Evolutionary conservation across 2,113 vertebrate species (phyloP).

Genomic region (Marcusenius ussheri): DNA sequence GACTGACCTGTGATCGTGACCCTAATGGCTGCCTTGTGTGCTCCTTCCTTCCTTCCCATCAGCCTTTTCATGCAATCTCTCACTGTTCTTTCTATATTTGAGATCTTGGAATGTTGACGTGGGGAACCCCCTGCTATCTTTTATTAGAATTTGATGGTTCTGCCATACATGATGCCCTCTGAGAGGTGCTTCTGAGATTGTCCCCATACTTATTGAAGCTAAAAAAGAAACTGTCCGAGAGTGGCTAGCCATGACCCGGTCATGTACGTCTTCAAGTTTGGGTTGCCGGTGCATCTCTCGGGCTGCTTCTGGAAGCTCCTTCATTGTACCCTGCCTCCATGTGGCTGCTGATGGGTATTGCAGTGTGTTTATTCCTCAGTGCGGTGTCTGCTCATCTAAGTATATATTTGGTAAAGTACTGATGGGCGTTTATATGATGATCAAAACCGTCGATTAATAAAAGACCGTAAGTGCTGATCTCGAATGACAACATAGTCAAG

Average conservation of each 20-base stretch:
- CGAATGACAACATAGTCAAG: conserved; percentile 10
- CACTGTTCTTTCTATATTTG: background rate
- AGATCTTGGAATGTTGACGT: background rate
- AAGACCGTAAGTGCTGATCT: conserved; percentile 27
- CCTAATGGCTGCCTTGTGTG: background rate
- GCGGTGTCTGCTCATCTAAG: background rate
- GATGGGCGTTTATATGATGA: background rate
- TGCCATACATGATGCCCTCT: background rate
- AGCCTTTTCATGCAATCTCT: background rate
- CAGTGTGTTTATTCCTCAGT: background rate
- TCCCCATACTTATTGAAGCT: background rate
- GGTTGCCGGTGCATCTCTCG: background rate
- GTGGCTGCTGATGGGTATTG: background rate
- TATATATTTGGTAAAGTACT: background rate
- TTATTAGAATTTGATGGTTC: background rate
- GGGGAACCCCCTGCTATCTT: background rate
- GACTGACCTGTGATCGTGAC: background rate
- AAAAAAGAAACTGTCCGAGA: background rate
- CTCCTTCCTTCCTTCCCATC: background rate
- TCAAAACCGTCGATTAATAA: conserved; percentile 25
- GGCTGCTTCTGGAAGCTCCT: background rate
- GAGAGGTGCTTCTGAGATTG: background rate
- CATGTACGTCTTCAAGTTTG: background rate
- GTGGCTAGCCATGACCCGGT: background rate
- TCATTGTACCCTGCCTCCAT: background rate